A percentile compares a stretch with the other conserved stretches of the same genome.
phyloP scores from a whole-genome alignment of 2,113 vertebrate species.

The Rhinolophus sinicus region DNA sequence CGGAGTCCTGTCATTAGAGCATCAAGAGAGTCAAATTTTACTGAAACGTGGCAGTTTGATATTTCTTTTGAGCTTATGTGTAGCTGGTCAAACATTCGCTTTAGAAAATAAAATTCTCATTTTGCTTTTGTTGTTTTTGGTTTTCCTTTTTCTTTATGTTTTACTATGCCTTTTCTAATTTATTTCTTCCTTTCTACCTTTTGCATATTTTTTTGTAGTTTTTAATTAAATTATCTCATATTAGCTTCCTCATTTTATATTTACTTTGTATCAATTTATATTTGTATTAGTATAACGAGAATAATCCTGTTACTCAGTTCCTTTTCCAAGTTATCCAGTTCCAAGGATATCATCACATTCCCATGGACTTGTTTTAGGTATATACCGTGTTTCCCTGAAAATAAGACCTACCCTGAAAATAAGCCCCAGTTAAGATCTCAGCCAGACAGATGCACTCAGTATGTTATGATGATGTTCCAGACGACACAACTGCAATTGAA shows the following conservation, averaged over 20 bases:
- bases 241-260: not conserved
- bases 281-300: not conserved
- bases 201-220: not conserved
- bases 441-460: too few relatives aligned
- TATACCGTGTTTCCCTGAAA: too few relatives aligned
- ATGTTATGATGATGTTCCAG: too few relatives aligned
- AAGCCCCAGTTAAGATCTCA: too few relatives aligned
- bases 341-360: not conserved
- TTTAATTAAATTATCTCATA: not conserved
- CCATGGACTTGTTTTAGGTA: too few relatives aligned
- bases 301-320: not conserved
- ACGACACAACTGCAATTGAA: too few relatives aligned
- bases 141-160: conserved; percentile 28
- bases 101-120: conserved; percentile 4
- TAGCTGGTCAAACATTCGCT: conserved; percentile 45
- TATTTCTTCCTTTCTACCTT: not conserved
- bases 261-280: not conserved
- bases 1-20: not conserved
- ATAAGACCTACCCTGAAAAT: too few relatives aligned
- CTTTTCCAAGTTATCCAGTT: not conserved
- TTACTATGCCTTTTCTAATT: conserved; percentile 44
- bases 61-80: conserved; percentile 71
- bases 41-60: conserved; percentile 30
- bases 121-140: not conserved
- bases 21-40: not conserved